These are phyloP conservation scores for Muricea muricata DNA, from an alignment of 92 coral and sea anemone species.

Conservation along the genomic window DNA sequence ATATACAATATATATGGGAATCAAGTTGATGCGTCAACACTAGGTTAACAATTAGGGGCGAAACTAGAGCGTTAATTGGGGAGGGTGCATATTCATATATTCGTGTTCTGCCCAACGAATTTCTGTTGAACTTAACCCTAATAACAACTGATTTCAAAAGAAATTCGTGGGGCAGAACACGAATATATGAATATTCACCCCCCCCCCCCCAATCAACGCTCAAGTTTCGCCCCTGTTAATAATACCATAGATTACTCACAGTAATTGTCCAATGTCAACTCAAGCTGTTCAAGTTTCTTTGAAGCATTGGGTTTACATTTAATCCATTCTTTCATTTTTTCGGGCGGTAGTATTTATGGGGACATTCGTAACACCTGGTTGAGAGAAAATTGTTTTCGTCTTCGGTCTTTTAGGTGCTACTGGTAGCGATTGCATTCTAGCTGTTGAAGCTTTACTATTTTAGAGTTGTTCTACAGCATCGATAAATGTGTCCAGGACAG, in stretches of 20 bases:
- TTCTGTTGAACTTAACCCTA: too few relatives aligned
- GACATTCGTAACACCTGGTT: not conserved
- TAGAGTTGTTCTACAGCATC: not conserved
- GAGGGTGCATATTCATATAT: too few relatives aligned
- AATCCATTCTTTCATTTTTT: not conserved
- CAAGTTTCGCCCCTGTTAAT: too few relatives aligned
- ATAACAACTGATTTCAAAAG: too few relatives aligned
- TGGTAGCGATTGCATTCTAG: not conserved
- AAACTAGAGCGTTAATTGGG: too few relatives aligned
- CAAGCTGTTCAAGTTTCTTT: not conserved
- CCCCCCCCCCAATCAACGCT: too few relatives aligned
- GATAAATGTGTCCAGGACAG: not conserved
- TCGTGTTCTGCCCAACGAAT: too few relatives aligned
- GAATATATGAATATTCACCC: too few relatives aligned
- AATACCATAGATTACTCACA: not conserved
- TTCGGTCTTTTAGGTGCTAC: not conserved
- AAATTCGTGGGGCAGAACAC: too few relatives aligned
- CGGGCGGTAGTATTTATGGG: not conserved
- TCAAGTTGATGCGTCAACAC: too few relatives aligned
- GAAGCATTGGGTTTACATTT: not conserved
- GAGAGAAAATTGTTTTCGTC: not conserved
- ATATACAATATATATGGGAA: too few relatives aligned
- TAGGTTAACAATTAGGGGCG: too few relatives aligned
- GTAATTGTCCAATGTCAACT: not conserved
- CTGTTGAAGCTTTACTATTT: not conserved